Evolutionary conservation across 1,140 invertebrate species (phyloP).

Genomic region (Caenorhabditis tropicalis): DNA sequence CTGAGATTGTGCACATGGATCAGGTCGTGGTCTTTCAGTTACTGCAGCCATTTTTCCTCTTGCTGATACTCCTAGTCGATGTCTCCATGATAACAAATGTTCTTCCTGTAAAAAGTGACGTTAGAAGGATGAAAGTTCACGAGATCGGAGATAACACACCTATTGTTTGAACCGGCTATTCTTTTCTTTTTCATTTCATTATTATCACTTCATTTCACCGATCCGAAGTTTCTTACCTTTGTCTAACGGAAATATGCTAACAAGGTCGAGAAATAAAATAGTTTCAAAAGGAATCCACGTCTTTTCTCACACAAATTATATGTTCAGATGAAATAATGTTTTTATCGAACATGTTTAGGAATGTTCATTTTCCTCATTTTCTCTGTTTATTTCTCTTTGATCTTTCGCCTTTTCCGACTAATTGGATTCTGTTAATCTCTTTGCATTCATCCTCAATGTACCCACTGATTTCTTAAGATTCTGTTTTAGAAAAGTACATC

Average conservation of each 20-base stretch:
- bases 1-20: conserved; percentile 76
- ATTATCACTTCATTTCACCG: not conserved
- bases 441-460: not conserved
- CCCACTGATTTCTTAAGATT: not conserved
- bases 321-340: too few relatives aligned
- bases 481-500: not conserved
- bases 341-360: too few relatives aligned
- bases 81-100: conserved; percentile 78
- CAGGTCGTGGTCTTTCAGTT: conserved; percentile 60
- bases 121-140: conserved; percentile 11
- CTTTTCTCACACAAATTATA: too few relatives aligned
- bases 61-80: conserved; percentile 64
- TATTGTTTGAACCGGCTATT: not conserved
- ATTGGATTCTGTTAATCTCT: not conserved
- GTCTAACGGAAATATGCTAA: not conserved
- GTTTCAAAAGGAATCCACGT: too few relatives aligned
- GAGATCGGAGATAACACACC: conserved; percentile 34
- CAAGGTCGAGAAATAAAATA: too few relatives aligned
- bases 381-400: too few relatives aligned
- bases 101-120: conserved; percentile 74
- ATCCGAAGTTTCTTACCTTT: not conserved
- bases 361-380: too few relatives aligned
- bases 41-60: conserved; percentile 33
- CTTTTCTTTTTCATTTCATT: conserved; percentile 8
- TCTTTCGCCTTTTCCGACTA: not conserved